Conservation (phyloP, 2,888 invertebrate genomes). For the Malacosoma neustria region DNA sequence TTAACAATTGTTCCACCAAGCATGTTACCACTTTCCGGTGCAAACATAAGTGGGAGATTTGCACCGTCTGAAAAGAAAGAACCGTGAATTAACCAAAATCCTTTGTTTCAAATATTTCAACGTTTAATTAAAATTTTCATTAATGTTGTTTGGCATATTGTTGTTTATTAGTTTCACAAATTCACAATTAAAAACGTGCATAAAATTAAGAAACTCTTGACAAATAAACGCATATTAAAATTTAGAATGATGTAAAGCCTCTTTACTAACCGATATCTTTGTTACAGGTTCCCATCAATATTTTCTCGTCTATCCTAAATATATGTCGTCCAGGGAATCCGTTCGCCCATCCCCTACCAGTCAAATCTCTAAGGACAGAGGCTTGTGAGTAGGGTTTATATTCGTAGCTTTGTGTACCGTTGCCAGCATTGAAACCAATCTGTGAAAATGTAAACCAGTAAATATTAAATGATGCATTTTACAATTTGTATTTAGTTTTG, state of each 20-base stretch:
- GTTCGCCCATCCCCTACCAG: constrained; percentile 90
- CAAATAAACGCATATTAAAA: too few relatives aligned
- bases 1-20: constrained; percentile 97
- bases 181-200: too few relatives aligned
- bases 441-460: constrained; percentile 33
- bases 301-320: constrained; percentile 96
- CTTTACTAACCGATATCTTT: constrained; percentile 83
- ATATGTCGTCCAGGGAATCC: constrained; percentile 93
- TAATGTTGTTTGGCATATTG: too few relatives aligned
- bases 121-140: too few relatives aligned
- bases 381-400: constrained; percentile 93
- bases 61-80: constrained; percentile 78
- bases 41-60: constrained; percentile 87
- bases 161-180: too few relatives aligned
- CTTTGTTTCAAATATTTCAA: too few relatives aligned
- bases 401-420: constrained; percentile 91
- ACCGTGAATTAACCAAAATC: background rate
- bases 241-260: too few relatives aligned
- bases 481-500: too few relatives aligned
- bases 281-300: constrained; percentile 94
- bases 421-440: constrained; percentile 98
- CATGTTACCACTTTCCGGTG: constrained; percentile 98
- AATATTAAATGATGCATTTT: too few relatives aligned
- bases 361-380: constrained; percentile 87
- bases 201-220: too few relatives aligned